phyloP scores from a whole-genome alignment of 2,113 vertebrate genomes.

The Chionomys nivalis region DNA sequence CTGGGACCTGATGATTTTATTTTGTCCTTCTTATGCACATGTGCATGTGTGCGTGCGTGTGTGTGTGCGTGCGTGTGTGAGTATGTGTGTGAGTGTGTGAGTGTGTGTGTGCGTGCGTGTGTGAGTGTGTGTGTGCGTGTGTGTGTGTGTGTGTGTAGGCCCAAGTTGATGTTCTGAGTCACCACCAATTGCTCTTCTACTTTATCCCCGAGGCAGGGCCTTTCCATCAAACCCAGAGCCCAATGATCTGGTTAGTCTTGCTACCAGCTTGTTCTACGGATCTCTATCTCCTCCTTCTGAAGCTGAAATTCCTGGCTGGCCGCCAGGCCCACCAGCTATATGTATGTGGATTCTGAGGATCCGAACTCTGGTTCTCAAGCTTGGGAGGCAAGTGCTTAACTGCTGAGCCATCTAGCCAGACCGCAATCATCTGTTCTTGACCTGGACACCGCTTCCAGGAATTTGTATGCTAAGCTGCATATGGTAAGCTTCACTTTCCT shows the following conservation, averaged over 20 bases:
- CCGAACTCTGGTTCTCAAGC: background rate
- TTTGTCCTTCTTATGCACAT: background rate
- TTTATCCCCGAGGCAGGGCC: background rate
- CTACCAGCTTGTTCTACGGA: background rate
- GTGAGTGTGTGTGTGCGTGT: background rate
- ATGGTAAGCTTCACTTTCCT: background rate
- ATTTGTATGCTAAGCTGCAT: background rate
- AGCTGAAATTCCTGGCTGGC: background rate
- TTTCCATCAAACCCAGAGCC: background rate
- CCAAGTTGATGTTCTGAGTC: background rate
- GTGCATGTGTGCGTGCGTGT: rapidly evolving
- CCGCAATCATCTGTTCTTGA: background rate
- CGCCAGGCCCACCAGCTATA: too few species aligned
- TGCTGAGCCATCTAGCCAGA: background rate
- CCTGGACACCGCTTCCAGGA: background rate
- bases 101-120: background rate
- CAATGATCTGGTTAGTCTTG: background rate
- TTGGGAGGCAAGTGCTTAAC: background rate
- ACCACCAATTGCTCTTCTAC: background rate
- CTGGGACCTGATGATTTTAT: background rate
- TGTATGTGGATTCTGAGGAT: background rate
- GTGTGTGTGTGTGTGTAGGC: background rate
- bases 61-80: too few species aligned
- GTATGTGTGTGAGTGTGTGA: background rate
- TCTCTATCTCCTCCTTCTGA: too few species aligned